Conservation (phyloP, 2,888 invertebrate genomes). For the Diarsia dahlii region DNA sequence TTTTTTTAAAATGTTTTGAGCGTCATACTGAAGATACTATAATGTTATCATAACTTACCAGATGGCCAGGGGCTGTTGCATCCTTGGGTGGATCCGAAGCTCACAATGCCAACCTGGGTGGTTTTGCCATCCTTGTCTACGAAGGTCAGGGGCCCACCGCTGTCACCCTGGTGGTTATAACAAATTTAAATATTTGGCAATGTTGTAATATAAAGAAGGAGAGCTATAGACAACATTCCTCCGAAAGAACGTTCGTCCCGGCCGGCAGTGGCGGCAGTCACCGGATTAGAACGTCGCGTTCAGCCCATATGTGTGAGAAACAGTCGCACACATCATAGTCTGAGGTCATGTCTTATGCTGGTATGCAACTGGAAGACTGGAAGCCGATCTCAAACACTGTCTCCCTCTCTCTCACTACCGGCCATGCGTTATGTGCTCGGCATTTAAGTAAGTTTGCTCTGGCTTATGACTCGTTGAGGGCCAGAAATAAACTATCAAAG, state of each 20-base stretch:
- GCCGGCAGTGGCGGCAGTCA: not conserved
- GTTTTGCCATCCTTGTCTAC: slow-evolving; percentile 77
- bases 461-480: too few species aligned
- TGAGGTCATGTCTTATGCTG: too few species aligned
- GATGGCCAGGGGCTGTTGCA: slow-evolving; percentile 83
- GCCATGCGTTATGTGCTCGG: not conserved
- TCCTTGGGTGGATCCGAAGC: slow-evolving; percentile 80
- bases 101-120: slow-evolving; percentile 84
- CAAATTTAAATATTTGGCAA: not conserved
- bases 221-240: not conserved
- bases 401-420: too few species aligned
- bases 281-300: not conserved
- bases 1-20: not conserved
- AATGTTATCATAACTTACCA: slow-evolving; percentile 68
- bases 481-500: not conserved
- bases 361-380: too few species aligned
- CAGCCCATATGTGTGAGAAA: too few species aligned
- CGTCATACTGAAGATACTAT: not conserved
- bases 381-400: too few species aligned
- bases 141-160: slow-evolving; percentile 80
- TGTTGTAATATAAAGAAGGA: not conserved
- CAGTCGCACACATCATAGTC: too few species aligned
- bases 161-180: slow-evolving; percentile 78
- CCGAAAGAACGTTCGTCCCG: not conserved
- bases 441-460: too few species aligned